These are phyloP conservation scores for Leptoteleia sp. DNA, from an alignment of 1,140 invertebrate genomes.

Conservation along the genomic window DNA sequence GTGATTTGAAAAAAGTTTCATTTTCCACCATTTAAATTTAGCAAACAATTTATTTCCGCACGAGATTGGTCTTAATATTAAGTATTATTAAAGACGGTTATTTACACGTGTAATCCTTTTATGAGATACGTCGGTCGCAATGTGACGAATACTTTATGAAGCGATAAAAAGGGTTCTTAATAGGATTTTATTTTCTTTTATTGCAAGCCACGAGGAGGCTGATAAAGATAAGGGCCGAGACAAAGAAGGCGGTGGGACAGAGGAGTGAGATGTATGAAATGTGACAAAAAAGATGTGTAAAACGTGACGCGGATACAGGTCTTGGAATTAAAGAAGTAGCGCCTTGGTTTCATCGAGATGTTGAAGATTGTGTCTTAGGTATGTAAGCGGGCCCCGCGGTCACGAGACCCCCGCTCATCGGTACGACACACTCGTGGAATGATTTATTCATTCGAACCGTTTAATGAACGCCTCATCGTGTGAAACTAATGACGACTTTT, in stretches of 20 bases:
- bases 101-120: constrained; percentile 48
- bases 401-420: constrained; percentile 46
- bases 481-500: constrained; percentile 18
- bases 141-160: constrained; percentile 52
- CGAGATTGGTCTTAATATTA: constrained; percentile 7
- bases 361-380: constrained; percentile 42
- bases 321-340: constrained; percentile 52
- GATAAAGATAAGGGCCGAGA: neutral
- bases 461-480: constrained; percentile 18
- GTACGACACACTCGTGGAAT: constrained; percentile 16
- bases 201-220: constrained; percentile 21
- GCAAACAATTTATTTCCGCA: too few relatives aligned
- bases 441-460: constrained; percentile 45
- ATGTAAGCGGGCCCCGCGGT: constrained; percentile 17
- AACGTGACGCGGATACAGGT: constrained; percentile 60
- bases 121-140: constrained; percentile 49
- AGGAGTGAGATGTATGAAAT: neutral
- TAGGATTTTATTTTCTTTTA: constrained; percentile 53
- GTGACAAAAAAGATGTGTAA: constrained; percentile 46
- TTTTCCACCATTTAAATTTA: neutral
- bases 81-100: constrained; percentile 45
- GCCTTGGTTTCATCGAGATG: constrained; percentile 47
- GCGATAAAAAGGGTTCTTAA: constrained; percentile 53
- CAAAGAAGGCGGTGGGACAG: neutral
- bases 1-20: too few relatives aligned